Evolutionary conservation across 2,797 vertebrate genomes (phyloP).

Genomic region (Xenopus petersii): DNA sequence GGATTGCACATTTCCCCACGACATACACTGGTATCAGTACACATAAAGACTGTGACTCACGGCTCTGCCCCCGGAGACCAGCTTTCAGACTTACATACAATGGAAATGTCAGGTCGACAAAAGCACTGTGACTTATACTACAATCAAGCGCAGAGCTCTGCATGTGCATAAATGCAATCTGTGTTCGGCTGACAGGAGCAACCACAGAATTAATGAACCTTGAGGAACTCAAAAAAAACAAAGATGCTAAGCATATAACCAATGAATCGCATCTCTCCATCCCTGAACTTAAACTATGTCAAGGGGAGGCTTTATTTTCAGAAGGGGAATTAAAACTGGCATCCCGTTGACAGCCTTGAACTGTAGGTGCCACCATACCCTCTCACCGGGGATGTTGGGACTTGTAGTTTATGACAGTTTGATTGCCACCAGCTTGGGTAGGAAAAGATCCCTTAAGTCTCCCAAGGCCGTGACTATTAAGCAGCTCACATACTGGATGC

Average conservation of each 20-base stretch:
- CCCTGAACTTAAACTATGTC: too few species aligned
- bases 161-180: slow-evolving; percentile 25
- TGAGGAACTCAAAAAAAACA: slow-evolving; percentile 1
- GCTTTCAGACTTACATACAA: slow-evolving; percentile 11
- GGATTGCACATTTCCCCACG: not conserved
- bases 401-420: not conserved
- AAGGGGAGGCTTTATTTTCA: too few species aligned
- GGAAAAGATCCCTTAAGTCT: not conserved
- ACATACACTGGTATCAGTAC: slow-evolving; percentile 9
- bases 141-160: slow-evolving; percentile 13
- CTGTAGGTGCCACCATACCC: not conserved
- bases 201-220: slow-evolving; percentile 37
- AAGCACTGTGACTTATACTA: slow-evolving; percentile 19
- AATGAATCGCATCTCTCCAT: not conserved
- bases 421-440: not conserved
- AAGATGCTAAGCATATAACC: slow-evolving; percentile 7
- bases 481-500: not conserved
- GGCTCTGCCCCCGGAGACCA: slow-evolving; percentile 14
- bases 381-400: not conserved
- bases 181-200: slow-evolving; percentile 35
- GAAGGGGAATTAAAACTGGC: too few species aligned
- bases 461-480: not conserved
- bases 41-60: slow-evolving; percentile 6
- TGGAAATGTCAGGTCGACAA: slow-evolving; percentile 22
- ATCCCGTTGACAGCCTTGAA: not conserved